Percentiles rank a stretch among this genome's conserved stretches.
phyloP scores from a whole-genome alignment of 2,113 vertebrate species.

The Solenodon paradoxus region DNA sequence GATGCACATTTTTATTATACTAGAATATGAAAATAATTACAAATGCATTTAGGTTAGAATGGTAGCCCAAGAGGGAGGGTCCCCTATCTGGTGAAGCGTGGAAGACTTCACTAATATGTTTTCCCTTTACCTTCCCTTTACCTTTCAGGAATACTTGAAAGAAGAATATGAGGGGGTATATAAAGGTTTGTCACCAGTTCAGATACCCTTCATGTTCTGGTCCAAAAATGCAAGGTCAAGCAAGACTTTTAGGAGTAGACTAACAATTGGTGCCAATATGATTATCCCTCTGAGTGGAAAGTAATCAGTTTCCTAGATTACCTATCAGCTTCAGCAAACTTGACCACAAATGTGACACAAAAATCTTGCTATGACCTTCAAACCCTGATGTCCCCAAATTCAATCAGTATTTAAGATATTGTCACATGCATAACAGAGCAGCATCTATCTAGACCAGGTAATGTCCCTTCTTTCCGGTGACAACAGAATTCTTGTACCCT shows the following conservation, averaged over 20 bases:
- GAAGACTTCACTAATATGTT: not conserved
- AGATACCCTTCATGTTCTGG: not conserved
- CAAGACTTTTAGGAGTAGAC: not conserved
- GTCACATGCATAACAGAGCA: not conserved
- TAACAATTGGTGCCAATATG: not conserved
- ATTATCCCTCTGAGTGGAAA: not conserved
- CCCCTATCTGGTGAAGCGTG: not conserved
- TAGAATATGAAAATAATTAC: not conserved
- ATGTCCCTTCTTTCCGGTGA: not conserved
- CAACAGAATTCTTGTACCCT: not conserved
- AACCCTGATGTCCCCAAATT: not conserved
- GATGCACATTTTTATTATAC: not conserved
- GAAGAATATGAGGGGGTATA: not conserved
- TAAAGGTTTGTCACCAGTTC: not conserved
- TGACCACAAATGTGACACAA: not conserved
- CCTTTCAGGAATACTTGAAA: not conserved
- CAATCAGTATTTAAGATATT: not conserved
- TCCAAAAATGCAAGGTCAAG: not conserved
- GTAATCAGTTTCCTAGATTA: not conserved
- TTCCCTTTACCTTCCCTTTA: too few species aligned
- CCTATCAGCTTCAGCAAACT: not conserved
- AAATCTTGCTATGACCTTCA: not conserved
- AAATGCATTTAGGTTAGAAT: conserved; percentile 16
- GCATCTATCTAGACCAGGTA: not conserved
- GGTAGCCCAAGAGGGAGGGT: not conserved